These are phyloP conservation scores for Arnoldichthys spilopterus DNA, from an alignment of 2,797 vertebrate genomes.

Conservation along the genomic window DNA sequence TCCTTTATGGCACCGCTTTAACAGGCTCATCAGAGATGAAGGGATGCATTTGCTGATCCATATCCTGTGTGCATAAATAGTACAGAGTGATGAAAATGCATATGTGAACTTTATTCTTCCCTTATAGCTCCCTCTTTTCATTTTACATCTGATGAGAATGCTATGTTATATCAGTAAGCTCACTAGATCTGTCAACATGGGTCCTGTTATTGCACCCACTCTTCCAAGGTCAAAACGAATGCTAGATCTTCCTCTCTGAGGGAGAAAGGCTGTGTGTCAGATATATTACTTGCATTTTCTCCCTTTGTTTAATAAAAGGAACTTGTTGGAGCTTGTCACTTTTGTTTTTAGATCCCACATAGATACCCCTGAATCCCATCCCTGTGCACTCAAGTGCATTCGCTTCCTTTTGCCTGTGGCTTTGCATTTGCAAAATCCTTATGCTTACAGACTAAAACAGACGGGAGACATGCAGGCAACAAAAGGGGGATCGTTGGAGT, in stretches of 20 bases:
- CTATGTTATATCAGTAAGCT: slow-evolving; percentile 44
- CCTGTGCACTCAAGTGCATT: slow-evolving; percentile 49
- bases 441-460: slow-evolving; percentile 35
- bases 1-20: neutral
- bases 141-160: slow-evolving; percentile 45
- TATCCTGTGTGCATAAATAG: slow-evolving; percentile 8
- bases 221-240: slow-evolving; percentile 60
- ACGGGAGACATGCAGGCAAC: slow-evolving; percentile 9
- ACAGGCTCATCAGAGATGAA: slow-evolving; percentile 3
- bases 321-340: slow-evolving; percentile 56
- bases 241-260: slow-evolving; percentile 40
- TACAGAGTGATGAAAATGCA: slow-evolving; percentile 27
- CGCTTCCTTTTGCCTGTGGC: slow-evolving; percentile 36
- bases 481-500: neutral
- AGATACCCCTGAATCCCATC: slow-evolving; percentile 49
- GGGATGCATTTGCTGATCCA: neutral
- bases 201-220: slow-evolving; percentile 47
- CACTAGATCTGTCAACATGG: slow-evolving; percentile 50
- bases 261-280: slow-evolving; percentile 41
- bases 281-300: slow-evolving; percentile 54
- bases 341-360: slow-evolving; percentile 54
- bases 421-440: slow-evolving; percentile 45
- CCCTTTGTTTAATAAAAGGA: slow-evolving; percentile 59
- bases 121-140: slow-evolving; percentile 38
- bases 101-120: slow-evolving; percentile 10